Evolutionary conservation across 2,113 vertebrate species (phyloP).

Genomic region (Megaceryle maxima): DNA sequence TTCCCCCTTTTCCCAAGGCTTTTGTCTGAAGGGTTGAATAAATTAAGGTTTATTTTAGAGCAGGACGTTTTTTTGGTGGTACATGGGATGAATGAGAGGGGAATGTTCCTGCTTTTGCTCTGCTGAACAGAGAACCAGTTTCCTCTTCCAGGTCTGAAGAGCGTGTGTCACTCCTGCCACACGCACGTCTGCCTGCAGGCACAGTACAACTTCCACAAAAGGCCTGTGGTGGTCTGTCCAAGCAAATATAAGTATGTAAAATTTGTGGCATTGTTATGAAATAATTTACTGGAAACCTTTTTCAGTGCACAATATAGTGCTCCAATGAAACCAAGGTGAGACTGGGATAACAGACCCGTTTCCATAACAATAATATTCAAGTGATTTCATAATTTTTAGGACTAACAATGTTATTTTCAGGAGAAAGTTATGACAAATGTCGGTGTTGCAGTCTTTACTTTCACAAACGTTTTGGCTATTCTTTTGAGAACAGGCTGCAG

Average conservation of each 20-base stretch:
- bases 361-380: not conserved
- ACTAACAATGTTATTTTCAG: not conserved
- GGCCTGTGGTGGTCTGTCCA: not conserved
- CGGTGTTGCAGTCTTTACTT: not conserved
- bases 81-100: not conserved
- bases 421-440: not conserved
- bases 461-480: not conserved
- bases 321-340: not conserved
- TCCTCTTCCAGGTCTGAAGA: not conserved
- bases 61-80: rapidly evolving
- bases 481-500: not conserved
- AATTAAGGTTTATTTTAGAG: not conserved
- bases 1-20: not conserved
- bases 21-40: not conserved
- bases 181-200: not conserved
- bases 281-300: not conserved
- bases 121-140: not conserved
- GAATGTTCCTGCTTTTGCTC: not conserved
- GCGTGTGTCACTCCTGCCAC: not conserved
- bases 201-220: not conserved
- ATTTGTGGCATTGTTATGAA: not conserved
- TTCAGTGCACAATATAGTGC: not conserved
- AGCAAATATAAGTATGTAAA: not conserved
- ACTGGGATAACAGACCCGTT: not conserved
- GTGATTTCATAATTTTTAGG: not conserved